Conservation (phyloP, 2,113 vertebrate species). For the Ptilonorhynchus violaceus region DNA sequence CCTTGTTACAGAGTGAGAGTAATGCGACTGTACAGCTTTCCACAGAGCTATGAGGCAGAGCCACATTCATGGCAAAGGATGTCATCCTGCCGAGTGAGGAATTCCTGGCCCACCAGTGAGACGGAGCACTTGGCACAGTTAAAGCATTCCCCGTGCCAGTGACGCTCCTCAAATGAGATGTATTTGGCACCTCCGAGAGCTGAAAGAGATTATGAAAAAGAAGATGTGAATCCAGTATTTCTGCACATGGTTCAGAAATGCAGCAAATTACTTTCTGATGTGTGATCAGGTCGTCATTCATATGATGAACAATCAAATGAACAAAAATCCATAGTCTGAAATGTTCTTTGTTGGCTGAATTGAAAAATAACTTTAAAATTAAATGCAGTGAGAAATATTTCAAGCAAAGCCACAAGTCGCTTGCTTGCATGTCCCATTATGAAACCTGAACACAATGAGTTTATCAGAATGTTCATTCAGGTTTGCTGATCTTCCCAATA, state of each 20-base stretch:
- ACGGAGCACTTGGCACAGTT: slow-evolving; percentile 55
- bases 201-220: slow-evolving; percentile 52
- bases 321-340: not conserved
- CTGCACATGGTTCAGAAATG: not conserved
- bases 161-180: slow-evolving; percentile 77
- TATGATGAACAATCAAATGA: not conserved
- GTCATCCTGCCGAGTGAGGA: slow-evolving; percentile 82
- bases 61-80: slow-evolving; percentile 87
- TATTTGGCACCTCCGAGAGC: slow-evolving; percentile 72
- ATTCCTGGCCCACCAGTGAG: slow-evolving; percentile 72
- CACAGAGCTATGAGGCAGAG: slow-evolving; percentile 71
- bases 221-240: not conserved
- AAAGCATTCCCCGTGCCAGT: slow-evolving; percentile 79
- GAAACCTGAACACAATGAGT: not conserved
- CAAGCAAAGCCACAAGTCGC: not conserved
- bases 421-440: not conserved
- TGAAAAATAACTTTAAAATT: not conserved
- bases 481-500: not conserved
- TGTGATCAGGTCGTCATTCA: not conserved
- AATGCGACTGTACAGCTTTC: not conserved
- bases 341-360: not conserved
- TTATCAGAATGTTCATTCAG: not conserved
- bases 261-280: not conserved
- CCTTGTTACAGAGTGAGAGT: not conserved
- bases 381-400: not conserved